Base-by-base conservation (phyloP, 35 echinoderm and acorn worm genomes). In the Ophiothrix spiculata region DNA sequence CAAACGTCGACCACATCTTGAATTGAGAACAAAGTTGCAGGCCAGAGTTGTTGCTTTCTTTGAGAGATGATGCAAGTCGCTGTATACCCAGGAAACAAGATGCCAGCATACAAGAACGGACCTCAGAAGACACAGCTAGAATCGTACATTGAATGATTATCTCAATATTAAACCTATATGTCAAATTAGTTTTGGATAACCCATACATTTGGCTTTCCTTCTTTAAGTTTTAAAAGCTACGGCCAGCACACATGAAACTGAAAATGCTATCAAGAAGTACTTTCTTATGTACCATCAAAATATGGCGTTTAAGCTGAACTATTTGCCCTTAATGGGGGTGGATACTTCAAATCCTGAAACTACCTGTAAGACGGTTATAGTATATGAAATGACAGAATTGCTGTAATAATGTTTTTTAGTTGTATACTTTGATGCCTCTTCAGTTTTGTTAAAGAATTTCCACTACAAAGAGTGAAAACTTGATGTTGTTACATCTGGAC, bases 271-370 rank as follows among this genome's bases (percentile, higher is more conserved):
- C 86, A 17, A 56, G 86, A 81, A 88, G 77, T 60, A 88, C 40
- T 35, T 88, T 76, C 56, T 81, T 88, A 64, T 88, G 86, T 74
- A 74, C 78, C 25, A 80, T 75, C 89, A 91, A 80, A 91, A 91
- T 39, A 91, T 91, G 39, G 89, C 83, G 39, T 78, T 91, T 39
- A 86, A 91, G 60, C 16, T 91, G 0, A 85, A 86, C 17, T 78
- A 36, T 36, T 38, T 91, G 75, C 40, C 32, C 69, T 85, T 34
- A 19, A 8, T 86, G 1, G 82, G 89, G 64, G 25, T 91, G 6
- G 77, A 86, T 46, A 49, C 86, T 38, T 38, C 82, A 80, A 85
- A 91, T 63, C 89, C 89, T 45, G 89, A 91, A 79, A 86, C 80
- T 86, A 42, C 40, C 77, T 60, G 86, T 34, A 79, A 79, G 79